Percentiles rank a stretch among this genome's conserved stretches.
phyloP scores from a whole-genome alignment of 2,113 vertebrate genomes.

The Oreotragus oreotragus region DNA sequence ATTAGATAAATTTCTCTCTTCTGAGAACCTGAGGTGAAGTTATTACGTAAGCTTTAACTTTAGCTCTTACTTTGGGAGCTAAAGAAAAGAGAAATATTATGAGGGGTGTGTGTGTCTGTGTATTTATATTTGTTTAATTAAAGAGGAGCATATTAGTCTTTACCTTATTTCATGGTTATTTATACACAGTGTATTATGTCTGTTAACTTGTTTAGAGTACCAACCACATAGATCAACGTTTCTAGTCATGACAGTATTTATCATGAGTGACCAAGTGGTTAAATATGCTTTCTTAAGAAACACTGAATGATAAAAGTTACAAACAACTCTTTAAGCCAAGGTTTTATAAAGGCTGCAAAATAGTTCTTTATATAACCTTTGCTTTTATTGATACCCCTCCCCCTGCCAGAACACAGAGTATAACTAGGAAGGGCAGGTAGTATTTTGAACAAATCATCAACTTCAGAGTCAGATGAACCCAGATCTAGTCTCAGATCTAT shows the following conservation, averaged over 20 bases:
- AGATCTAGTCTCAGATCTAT: not conserved
- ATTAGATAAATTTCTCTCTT: not conserved
- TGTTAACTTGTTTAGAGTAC: not conserved
- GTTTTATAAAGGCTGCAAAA: not conserved
- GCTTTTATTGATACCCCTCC: not conserved
- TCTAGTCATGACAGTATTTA: not conserved
- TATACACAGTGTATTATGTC: not conserved
- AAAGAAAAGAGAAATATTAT: not conserved
- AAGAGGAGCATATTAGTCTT: not conserved
- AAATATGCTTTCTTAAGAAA: conserved; percentile 1
- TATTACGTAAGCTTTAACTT: not conserved
- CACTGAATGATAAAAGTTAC: not conserved
- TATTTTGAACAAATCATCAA: not conserved
- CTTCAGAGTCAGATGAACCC: not conserved
- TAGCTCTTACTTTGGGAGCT: not conserved
- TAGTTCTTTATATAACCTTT: conserved; percentile 11
- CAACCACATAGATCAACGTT: not conserved
- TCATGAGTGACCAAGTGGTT: not conserved
- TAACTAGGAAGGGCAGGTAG: not conserved
- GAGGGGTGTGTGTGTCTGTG: not conserved
- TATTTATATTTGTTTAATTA: not conserved
- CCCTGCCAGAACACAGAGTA: not conserved
- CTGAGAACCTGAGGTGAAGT: not conserved
- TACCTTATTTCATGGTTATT: not conserved
- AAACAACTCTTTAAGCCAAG: not conserved